Percentiles rank a stretch among this genome's conserved stretches.
Conservation (phyloP, 2,113 vertebrate genomes). For the Carassius carassius region DNA sequence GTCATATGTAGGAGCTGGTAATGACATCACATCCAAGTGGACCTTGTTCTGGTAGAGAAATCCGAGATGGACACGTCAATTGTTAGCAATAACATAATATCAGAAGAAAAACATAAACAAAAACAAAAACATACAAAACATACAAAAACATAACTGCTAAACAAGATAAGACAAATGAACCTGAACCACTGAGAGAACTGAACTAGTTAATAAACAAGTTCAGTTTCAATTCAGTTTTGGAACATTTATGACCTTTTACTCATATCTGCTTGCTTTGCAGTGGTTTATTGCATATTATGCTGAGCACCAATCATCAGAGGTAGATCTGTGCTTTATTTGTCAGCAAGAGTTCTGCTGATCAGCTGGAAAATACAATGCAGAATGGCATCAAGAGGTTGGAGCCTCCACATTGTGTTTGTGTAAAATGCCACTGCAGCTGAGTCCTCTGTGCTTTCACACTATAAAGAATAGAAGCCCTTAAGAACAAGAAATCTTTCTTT, state of each 20-base stretch:
- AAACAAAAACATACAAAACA: too few relatives aligned
- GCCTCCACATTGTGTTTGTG: conserved; percentile 30
- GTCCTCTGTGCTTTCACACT: not conserved
- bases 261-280: not conserved
- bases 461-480: conserved; percentile 8
- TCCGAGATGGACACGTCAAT: too few relatives aligned
- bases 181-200: not conserved
- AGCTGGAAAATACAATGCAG: conserved; percentile 56
- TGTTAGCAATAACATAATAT: too few relatives aligned
- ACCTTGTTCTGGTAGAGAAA: too few relatives aligned
- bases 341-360: conserved; percentile 18
- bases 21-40: too few relatives aligned
- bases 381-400: conserved; percentile 42
- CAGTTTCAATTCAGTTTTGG: not conserved
- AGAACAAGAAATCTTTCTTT: conserved; percentile 40
- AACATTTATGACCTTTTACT: not conserved
- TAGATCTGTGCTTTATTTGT: not conserved
- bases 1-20: too few relatives aligned
- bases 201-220: not conserved
- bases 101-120: too few relatives aligned
- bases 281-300: not conserved
- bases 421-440: not conserved
- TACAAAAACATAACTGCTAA: too few relatives aligned
- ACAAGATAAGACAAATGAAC: not conserved
- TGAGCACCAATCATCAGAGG: conserved; percentile 10